These are phyloP conservation scores for Hyla sarda DNA, from an alignment of 2,113 vertebrate species.

Conservation along the genomic window DNA sequence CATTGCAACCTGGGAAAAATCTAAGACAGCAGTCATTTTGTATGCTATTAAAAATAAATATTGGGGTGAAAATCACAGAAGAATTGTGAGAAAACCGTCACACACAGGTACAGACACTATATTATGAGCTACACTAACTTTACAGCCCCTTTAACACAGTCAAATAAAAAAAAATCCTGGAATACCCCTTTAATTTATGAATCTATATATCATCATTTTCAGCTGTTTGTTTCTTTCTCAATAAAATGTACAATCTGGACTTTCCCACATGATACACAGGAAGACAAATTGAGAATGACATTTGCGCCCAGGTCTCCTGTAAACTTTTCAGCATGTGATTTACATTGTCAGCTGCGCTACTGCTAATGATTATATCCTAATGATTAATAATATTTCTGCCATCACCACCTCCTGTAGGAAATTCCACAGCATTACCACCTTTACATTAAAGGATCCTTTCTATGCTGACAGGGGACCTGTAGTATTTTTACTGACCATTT, in stretches of 20 bases:
- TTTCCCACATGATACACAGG: not conserved
- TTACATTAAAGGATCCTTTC: not conserved
- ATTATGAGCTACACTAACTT: too few species aligned
- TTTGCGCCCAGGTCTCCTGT: not conserved
- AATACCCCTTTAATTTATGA: too few species aligned
- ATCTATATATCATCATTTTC: not conserved
- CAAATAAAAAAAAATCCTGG: too few species aligned
- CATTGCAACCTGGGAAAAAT: too few species aligned
- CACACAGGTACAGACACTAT: too few species aligned
- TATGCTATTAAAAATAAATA: too few species aligned
- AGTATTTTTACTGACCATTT: not conserved
- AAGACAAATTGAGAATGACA: not conserved
- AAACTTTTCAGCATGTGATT: not conserved
- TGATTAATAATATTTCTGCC: conserved; percentile 15
- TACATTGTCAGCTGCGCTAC: not conserved
- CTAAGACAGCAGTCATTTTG: too few species aligned
- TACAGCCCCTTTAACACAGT: too few species aligned
- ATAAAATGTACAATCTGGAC: not conserved
- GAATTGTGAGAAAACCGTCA: too few species aligned
- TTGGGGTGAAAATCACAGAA: too few species aligned
- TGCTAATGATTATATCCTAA: not conserved
- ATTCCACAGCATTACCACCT: not conserved
- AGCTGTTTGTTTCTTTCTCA: not conserved
- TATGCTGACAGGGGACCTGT: not conserved
- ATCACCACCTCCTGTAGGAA: conserved; percentile 18